phyloP scores from a whole-genome alignment of 1,140 invertebrate species.

The Neotoxoptera formosana region DNA sequence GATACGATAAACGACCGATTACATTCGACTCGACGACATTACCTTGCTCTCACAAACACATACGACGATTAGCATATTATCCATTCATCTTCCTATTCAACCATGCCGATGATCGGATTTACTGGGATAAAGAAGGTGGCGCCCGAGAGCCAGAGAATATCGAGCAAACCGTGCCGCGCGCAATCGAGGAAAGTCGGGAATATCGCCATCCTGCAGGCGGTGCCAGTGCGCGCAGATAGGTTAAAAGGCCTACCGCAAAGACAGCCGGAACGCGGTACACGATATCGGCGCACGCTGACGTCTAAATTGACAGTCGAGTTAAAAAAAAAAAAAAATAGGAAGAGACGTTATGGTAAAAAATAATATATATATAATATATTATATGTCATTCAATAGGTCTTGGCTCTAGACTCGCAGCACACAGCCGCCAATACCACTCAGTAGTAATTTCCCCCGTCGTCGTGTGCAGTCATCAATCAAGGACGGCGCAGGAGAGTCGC shows the following conservation, averaged over 20 bases:
- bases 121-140: not conserved
- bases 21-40: not conserved
- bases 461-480: constrained; percentile 21
- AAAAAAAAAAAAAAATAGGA: not conserved
- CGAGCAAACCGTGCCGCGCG: not conserved
- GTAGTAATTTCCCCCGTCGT: not conserved
- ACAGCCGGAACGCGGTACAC: not conserved
- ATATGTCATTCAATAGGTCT: constrained; percentile 10
- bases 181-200: not conserved
- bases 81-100: not conserved
- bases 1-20: not conserved
- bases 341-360: not conserved
- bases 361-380: not conserved
- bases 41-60: not conserved
- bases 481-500: not conserved
- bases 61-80: not conserved
- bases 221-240: not conserved
- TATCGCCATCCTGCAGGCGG: not conserved
- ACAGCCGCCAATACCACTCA: not conserved
- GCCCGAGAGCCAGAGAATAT: not conserved
- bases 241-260: not conserved
- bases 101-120: not conserved
- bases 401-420: not conserved
- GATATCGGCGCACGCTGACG: not conserved
- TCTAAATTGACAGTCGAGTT: not conserved